Evolutionary conservation across 2,888 invertebrate genomes (phyloP).

Genomic region (Phalera bucephala): DNA sequence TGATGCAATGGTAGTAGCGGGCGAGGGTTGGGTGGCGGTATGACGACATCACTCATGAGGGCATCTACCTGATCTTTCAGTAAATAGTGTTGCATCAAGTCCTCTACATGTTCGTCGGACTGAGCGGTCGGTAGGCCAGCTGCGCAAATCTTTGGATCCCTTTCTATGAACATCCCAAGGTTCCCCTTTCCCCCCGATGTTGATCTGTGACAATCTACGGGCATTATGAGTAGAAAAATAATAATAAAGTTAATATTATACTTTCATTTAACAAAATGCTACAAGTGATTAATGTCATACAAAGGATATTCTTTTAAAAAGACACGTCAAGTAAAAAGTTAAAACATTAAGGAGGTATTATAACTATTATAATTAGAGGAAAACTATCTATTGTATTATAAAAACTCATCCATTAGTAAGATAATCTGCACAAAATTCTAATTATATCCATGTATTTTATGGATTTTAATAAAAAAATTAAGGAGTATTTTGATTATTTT

Average conservation of each 20-base stretch:
- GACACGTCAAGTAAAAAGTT: too few species aligned
- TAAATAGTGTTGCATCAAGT: slow-evolving; percentile 56
- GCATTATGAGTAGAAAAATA: slow-evolving; percentile 40
- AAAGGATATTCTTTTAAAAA: background rate
- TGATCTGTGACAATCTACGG: slow-evolving; percentile 52
- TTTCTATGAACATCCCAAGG: slow-evolving; percentile 59
- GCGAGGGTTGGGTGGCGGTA: slow-evolving; percentile 48
- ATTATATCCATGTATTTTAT: too few species aligned
- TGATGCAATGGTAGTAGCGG: slow-evolving; percentile 53
- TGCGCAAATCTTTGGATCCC: slow-evolving; percentile 61
- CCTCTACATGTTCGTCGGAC: slow-evolving; percentile 43
- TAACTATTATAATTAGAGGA: too few species aligned
- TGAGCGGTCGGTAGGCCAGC: slow-evolving; percentile 65
- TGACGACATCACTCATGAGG: slow-evolving; percentile 57
- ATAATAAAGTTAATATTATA: slow-evolving; percentile 4
- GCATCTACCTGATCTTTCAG: slow-evolving; percentile 66
- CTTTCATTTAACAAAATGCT: slow-evolving; percentile 1
- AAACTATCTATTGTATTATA: too few species aligned
- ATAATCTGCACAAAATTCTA: too few species aligned
- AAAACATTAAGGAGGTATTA: too few species aligned
- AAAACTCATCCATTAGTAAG: too few species aligned
- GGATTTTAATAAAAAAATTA: too few species aligned
- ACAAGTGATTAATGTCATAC: slow-evolving; percentile 6
- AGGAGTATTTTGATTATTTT: too few species aligned
- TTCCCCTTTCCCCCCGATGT: slow-evolving; percentile 71